These are phyloP conservation scores for Pachliopta kotzebuea DNA, from an alignment of 2,888 invertebrate species.

Conservation along the genomic window DNA sequence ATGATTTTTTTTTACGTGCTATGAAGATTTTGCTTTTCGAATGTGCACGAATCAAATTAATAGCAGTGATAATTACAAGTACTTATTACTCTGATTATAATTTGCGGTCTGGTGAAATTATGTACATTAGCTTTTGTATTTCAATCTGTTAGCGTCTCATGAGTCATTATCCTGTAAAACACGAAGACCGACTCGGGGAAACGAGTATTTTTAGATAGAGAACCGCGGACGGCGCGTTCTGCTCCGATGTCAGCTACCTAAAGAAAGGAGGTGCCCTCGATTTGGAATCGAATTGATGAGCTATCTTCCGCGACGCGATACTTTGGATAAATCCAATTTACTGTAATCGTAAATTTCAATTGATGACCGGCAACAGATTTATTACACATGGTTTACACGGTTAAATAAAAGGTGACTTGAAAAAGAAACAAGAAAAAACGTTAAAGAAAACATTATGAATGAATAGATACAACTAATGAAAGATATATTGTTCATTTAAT, in stretches of 20 bases:
- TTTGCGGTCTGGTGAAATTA: not conserved
- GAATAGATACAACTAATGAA: too few species aligned
- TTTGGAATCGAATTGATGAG: conserved; percentile 37
- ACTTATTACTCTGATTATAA: too few species aligned
- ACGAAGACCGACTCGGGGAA: conserved; percentile 66
- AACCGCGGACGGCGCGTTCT: conserved; percentile 52
- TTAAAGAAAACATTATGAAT: too few species aligned
- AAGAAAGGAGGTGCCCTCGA: conserved; percentile 37
- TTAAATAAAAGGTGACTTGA: too few species aligned
- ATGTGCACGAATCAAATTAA: too few species aligned
- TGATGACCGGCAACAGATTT: conserved; percentile 30
- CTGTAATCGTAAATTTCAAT: not conserved
- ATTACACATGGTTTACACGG: too few species aligned
- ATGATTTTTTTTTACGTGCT: too few species aligned
- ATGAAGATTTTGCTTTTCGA: too few species aligned
- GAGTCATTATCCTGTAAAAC: conserved; percentile 75
- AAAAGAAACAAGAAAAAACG: too few species aligned
- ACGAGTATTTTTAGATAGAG: conserved; percentile 72
- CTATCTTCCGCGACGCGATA: conserved; percentile 24
- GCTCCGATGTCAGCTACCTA: conserved; percentile 43
- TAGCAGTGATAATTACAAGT: too few species aligned
- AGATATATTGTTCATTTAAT: too few species aligned
- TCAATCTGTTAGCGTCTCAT: conserved; percentile 46
- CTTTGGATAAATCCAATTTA: conserved; percentile 12
- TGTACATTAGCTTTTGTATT: conserved; percentile 43